Evolutionary conservation across 2,888 invertebrate species (phyloP), one percentile per base, ranked within the genome.

Genomic region (Caenorhabditis panamensis): DNA sequence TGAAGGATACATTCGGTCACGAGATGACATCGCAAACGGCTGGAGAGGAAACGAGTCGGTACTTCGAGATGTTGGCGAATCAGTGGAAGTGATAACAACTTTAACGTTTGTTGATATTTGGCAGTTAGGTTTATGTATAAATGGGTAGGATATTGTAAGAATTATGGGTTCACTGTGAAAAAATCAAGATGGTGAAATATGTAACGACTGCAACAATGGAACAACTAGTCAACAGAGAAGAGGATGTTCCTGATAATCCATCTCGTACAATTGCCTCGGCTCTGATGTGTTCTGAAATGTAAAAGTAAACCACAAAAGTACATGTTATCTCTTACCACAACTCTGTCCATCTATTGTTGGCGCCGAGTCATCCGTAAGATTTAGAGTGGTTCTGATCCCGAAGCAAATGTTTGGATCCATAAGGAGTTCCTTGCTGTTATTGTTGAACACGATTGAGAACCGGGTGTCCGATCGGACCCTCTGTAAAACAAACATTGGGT

Each of bases 41-140:
- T 2, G n/a, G 47, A 6, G 53, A 71, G 22, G 78, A 78, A 36
- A 78, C 78, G 1, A 53, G 54, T 2, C 44, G 44, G 9, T 71
- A 78, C 53, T 78, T 78, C 26, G 71, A 78, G n/a, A 78, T 78
- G 78, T 49, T 78, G 26, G 26, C 31, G 0, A 53, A 64, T 20
- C 71, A 71, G 36, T 78, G 78, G 78, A 67, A 72, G 11, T 73
- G 49, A 53, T 41, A 13, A 24, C 26, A 8, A n/a, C 24, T 58
- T 16, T 18, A 18, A 18, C 16, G 11, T 58, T 58, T 36, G 44
- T 58, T 20, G 13, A 20, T n/a, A n/a, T n/a, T n/a, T 31, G 31
- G 31, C 4, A 31, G 31, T 31, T n/a, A n/a, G n/a, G 31, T 6
- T 31, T 31, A 4, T 9, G 31, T 6, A 31, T 4, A 9, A 31